phyloP scores from a whole-genome alignment of 2,797 vertebrate genomes.

The Graptemys geographica region DNA sequence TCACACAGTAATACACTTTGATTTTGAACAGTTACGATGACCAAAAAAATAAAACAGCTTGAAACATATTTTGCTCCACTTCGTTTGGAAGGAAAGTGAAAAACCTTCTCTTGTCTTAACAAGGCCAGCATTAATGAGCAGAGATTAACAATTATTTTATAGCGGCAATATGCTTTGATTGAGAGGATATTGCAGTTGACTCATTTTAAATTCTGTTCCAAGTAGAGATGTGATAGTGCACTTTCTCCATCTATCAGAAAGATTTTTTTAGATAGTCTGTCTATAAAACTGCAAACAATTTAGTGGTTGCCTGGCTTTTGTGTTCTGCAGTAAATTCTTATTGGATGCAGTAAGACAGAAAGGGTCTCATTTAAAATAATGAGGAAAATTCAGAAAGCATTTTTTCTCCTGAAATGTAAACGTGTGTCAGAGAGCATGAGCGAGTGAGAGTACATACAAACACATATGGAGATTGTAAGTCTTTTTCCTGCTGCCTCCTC shows the following conservation, averaged over 20 bases:
- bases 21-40: background rate
- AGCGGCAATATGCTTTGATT: background rate
- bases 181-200: background rate
- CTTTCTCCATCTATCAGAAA: background rate
- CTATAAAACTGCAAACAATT: background rate
- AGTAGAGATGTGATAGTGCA: background rate
- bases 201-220: background rate
- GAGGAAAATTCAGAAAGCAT: background rate
- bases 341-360: background rate
- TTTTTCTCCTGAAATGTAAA: background rate
- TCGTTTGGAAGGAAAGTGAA: background rate
- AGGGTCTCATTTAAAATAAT: background rate
- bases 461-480: background rate
- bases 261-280: background rate
- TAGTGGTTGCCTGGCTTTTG: background rate
- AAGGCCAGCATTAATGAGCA: background rate
- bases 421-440: background rate
- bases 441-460: fast-evolving
- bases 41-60: background rate
- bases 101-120: background rate
- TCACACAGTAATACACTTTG: background rate
- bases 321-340: background rate
- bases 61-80: background rate
- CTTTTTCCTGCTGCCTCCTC: background rate
- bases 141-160: background rate